A percentile compares a stretch with the other conserved stretches of the same genome.
These are phyloP conservation scores for Pterostichus madidus DNA, from an alignment of 2,888 invertebrate species.

Conservation along the genomic window DNA sequence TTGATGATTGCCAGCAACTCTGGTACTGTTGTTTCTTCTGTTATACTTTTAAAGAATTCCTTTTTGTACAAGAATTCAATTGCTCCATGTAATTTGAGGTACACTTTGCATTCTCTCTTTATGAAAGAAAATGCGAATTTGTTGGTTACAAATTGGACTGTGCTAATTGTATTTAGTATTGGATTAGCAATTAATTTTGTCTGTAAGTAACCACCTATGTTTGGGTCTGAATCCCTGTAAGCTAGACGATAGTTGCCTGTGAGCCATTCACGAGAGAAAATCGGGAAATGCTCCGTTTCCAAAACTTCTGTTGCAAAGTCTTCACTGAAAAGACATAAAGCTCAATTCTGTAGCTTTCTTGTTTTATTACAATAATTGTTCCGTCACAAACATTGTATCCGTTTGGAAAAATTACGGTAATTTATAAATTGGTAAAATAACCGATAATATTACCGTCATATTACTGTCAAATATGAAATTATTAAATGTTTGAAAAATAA, in stretches of 20 bases:
- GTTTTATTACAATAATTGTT: too few species aligned
- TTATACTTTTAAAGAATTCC: background rate
- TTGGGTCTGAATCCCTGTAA: conserved; percentile 81
- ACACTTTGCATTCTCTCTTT: conserved; percentile 13
- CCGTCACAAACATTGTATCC: too few species aligned
- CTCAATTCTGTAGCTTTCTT: background rate
- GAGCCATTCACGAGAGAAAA: conserved; percentile 81
- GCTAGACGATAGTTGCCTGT: conserved; percentile 87
- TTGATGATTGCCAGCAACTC: conserved; percentile 37
- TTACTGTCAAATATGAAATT: too few species aligned
- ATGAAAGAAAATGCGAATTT: conserved; percentile 31
- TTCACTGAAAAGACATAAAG: conserved; percentile 77
- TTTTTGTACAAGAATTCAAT: background rate
- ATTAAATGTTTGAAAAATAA: too few species aligned
- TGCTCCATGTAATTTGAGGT: conserved; percentile 44
- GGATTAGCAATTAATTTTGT: conserved; percentile 83
- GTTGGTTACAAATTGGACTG: conserved; percentile 16
- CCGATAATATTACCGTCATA: too few species aligned
- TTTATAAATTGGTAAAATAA: too few species aligned
- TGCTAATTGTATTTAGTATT: conserved; percentile 75
- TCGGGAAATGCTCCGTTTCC: conserved; percentile 81
- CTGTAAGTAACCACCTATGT: conserved; percentile 81
- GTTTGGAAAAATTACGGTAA: too few species aligned
- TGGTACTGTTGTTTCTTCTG: background rate
- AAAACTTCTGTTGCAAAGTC: conserved; percentile 82